Conservation (phyloP, 2,113 vertebrate genomes). For the Eupsittula cactorum region DNA sequence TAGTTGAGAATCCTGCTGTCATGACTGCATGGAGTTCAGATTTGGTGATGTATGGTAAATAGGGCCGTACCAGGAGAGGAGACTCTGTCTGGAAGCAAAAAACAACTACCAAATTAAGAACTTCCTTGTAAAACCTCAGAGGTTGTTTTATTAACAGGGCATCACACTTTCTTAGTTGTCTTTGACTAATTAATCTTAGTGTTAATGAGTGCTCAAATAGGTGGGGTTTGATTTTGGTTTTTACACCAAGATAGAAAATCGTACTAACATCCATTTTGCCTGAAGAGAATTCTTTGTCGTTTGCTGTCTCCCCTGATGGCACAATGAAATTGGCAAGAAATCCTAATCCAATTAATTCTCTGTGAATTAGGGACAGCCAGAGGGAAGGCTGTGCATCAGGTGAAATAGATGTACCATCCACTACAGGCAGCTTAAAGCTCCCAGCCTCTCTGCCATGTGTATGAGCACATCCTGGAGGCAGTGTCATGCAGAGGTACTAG, state of each 20-base stretch:
- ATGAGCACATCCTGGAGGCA: too few relatives aligned
- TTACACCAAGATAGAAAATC: background rate
- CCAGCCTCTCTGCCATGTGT: background rate
- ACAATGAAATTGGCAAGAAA: background rate
- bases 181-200: background rate
- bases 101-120: background rate
- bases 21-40: slow-evolving; percentile 89
- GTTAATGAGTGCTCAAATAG: background rate
- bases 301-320: background rate
- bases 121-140: background rate
- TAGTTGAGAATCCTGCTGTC: slow-evolving; percentile 85
- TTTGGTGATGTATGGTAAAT: slow-evolving; percentile 76
- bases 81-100: slow-evolving; percentile 79
- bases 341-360: background rate
- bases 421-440: background rate
- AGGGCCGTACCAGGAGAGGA: slow-evolving; percentile 82
- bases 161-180: background rate
- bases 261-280: background rate
- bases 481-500: too few relatives aligned
- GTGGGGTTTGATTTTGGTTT: background rate
- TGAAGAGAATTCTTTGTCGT: background rate
- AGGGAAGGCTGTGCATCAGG: background rate
- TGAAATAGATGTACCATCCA: background rate
- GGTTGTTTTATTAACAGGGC: background rate
- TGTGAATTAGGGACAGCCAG: background rate